Evolutionary conservation across 2,888 invertebrate genomes (phyloP), one percentile per base, ranked within the genome.

Genomic region (Anoplius nigerrimus): DNA sequence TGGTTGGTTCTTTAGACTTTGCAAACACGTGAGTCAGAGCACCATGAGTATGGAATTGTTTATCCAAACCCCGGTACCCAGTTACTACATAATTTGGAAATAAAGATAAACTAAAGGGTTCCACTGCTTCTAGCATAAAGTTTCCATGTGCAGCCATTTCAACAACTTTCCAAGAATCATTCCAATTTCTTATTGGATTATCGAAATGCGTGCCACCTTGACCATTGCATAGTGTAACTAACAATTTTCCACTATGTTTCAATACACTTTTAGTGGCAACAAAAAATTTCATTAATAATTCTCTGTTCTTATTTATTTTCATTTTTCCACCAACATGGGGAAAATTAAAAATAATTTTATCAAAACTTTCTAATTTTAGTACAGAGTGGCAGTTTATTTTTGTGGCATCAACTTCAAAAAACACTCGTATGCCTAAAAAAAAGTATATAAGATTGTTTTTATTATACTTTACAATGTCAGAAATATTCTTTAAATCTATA

Each of bases 311-410:
- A 76, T 91, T 90, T 64, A 92, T 89, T 80, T 92, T 91, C 84
- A 92, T 92, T 86, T 92, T 92, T 6, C 92, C 92, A 42, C 92
- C 92, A 48, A 90, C 89, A 83, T 92, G 92, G 8, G 92, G 92
- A 80, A 93, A 92, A 80, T 93, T 92, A 85, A 93, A 92, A 60
- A 92, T 87, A 46, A 93, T 89, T 78, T 89, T 88, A 24, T 89
- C 82, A 80, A 90, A 92, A 24, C 60, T 70, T 46, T 84, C 72
- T 0, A 55, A 74, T 18, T 67, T 75, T 5, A 89, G 74, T 20
- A 73, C 67, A 15, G 79, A 56, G 72, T 89, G 76, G 5, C 82
- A 63, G 24, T 86, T 81, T 42, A 91, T 82, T 68, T 87, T 86
- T 15, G 90, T 90, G n/a, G 90, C 91, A 87, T 91, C 91, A 45